Percentiles rank a stretch among this genome's conserved stretches.
These are phyloP conservation scores for Aphidius colemani DNA, from an alignment of 2,888 invertebrate genomes.

Conservation along the genomic window DNA sequence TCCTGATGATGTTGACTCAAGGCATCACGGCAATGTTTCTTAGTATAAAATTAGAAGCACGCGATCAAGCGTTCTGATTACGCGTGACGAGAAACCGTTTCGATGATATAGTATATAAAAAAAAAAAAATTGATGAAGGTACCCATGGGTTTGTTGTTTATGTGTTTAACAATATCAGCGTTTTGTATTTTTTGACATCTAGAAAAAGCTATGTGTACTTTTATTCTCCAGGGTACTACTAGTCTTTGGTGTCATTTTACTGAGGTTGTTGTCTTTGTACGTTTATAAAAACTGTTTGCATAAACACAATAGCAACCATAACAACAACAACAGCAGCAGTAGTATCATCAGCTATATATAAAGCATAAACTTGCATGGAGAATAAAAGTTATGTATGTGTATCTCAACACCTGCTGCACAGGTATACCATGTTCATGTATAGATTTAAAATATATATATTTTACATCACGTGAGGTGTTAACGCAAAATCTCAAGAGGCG, in stretches of 20 bases:
- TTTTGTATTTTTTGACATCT: too few species aligned
- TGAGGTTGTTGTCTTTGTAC: too few species aligned
- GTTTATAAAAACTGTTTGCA: too few species aligned
- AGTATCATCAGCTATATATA: slow-evolving; percentile 13
- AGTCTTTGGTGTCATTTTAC: too few species aligned
- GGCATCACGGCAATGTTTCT: slow-evolving; percentile 33
- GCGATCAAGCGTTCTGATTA: slow-evolving; percentile 46
- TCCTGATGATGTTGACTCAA: neutral
- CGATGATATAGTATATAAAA: neutral
- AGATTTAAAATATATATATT: slow-evolving; percentile 28
- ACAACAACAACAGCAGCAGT: neutral
- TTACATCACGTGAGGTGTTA: slow-evolving; percentile 24
- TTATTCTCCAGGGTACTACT: too few species aligned
- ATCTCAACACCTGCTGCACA: neutral
- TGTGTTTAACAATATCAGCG: neutral
- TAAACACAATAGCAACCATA: neutral
- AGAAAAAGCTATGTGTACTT: too few species aligned
- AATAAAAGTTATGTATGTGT: neutral
- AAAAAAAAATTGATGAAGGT: too few species aligned
- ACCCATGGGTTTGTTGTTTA: neutral
- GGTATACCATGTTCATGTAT: too few species aligned
- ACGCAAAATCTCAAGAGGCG: slow-evolving; percentile 29
- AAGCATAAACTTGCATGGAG: neutral
- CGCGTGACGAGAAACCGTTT: slow-evolving; percentile 10
- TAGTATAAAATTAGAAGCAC: slow-evolving; percentile 48